Conservation (phyloP, 2,113 vertebrate species). For the Glaucidium brasilianum region DNA sequence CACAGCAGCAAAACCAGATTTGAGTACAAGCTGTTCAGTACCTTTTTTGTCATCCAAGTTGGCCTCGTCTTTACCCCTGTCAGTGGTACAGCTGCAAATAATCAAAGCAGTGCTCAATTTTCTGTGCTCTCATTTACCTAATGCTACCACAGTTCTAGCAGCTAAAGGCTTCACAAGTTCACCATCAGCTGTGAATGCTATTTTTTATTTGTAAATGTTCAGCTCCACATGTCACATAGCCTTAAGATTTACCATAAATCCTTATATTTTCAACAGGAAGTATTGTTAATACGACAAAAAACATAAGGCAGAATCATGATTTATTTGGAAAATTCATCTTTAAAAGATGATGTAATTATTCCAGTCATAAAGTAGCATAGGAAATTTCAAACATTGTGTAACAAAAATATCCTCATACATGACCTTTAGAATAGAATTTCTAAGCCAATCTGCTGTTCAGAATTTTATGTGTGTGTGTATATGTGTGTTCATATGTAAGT, state of each 20-base stretch:
- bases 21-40: constrained; percentile 19
- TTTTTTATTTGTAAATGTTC: not conserved
- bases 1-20: not conserved
- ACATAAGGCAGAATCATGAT: not conserved
- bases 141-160: not conserved
- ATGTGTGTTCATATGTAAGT: not conserved
- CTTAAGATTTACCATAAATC: not conserved
- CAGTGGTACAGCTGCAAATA: constrained; percentile 7
- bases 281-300: not conserved
- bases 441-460: not conserved
- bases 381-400: not conserved
- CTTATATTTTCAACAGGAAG: not conserved
- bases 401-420: not conserved
- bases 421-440: not conserved
- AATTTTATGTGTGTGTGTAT: not conserved
- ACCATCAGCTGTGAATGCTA: not conserved
- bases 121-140: not conserved
- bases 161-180: not conserved
- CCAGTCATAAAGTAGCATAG: not conserved
- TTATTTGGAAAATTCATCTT: not conserved
- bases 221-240: not conserved
- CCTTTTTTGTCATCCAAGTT: not conserved
- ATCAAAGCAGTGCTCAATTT: not conserved
- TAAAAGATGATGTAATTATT: not conserved
- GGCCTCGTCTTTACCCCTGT: not conserved